Conservation (phyloP, 2,113 vertebrate genomes). For the Dendrocopos noguchii region DNA sequence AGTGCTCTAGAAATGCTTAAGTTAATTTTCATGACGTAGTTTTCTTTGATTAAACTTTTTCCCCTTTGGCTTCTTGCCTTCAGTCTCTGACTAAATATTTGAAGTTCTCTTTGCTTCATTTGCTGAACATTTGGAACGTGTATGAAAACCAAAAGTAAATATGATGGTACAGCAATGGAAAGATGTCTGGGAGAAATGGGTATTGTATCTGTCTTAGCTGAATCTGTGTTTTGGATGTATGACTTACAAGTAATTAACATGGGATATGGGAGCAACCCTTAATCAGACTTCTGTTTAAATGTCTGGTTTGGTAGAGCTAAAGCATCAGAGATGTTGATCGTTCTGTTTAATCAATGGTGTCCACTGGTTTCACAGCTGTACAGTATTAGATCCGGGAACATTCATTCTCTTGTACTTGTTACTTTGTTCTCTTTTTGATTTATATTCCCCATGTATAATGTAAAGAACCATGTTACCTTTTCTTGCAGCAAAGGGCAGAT, state of each 20-base stretch:
- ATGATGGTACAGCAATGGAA: background rate
- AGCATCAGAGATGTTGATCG: fast-evolving
- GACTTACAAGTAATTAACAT: background rate
- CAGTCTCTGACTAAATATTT: background rate
- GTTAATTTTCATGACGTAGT: constrained; percentile 34
- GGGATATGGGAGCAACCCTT: background rate
- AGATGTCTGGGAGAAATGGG: background rate
- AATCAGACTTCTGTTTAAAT: background rate
- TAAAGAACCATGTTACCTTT: background rate
- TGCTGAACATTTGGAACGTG: background rate
- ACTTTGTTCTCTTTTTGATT: background rate
- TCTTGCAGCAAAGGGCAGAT: background rate
- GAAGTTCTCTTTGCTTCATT: background rate
- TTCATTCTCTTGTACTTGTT: background rate
- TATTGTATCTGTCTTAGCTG: background rate
- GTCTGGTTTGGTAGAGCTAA: background rate
- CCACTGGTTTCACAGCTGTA: background rate
- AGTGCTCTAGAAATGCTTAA: constrained; percentile 18
- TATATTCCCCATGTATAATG: background rate
- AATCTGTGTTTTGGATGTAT: background rate
- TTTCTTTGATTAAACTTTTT: constrained; percentile 61
- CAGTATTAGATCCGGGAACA: background rate
- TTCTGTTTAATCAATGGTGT: background rate
- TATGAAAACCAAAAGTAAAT: background rate
- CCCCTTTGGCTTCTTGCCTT: constrained; percentile 14